phyloP scores from a whole-genome alignment of 2,888 invertebrate species.

The Brenthis hecate region DNA sequence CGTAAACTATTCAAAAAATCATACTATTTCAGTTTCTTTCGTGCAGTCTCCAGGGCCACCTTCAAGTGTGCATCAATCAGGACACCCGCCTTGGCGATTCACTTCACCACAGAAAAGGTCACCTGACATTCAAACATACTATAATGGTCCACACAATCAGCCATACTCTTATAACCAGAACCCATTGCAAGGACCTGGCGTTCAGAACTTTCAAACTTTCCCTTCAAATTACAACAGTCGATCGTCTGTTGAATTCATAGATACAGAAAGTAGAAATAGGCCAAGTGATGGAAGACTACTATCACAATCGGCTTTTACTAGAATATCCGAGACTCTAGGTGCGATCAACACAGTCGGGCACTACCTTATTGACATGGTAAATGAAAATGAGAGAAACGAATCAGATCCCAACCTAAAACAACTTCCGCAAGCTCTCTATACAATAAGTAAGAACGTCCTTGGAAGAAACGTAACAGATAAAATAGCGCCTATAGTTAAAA shows the following conservation, averaged over 20 bases:
- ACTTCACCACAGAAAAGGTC: constrained; percentile 72
- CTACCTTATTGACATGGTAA: constrained; percentile 91
- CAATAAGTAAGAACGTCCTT: constrained; percentile 90
- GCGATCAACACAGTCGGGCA: constrained; percentile 93
- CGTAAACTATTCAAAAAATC: neutral
- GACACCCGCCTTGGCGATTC: constrained; percentile 70
- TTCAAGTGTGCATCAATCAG: constrained; percentile 57
- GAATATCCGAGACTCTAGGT: constrained; percentile 86
- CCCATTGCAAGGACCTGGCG: constrained; percentile 45
- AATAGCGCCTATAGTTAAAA: constrained; percentile 87
- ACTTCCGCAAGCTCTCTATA: constrained; percentile 88
- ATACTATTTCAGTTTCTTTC: constrained; percentile 59
- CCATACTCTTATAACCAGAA: constrained; percentile 48
- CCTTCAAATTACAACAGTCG: constrained; percentile 56
- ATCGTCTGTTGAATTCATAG: constrained; percentile 53
- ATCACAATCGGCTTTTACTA: constrained; percentile 83
- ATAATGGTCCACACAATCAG: constrained; percentile 42
- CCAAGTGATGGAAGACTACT: constrained; percentile 78
- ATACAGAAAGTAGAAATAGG: constrained; percentile 53
- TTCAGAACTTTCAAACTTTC: constrained; percentile 38
- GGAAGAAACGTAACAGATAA: constrained; percentile 89
- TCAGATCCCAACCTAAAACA: constrained; percentile 68
- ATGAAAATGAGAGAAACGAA: constrained; percentile 72
- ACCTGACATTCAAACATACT: constrained; percentile 53
- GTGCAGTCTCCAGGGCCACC: constrained; percentile 58